Base-by-base conservation (phyloP, 2,888 invertebrate species). In the Linnaemya tessellans region DNA sequence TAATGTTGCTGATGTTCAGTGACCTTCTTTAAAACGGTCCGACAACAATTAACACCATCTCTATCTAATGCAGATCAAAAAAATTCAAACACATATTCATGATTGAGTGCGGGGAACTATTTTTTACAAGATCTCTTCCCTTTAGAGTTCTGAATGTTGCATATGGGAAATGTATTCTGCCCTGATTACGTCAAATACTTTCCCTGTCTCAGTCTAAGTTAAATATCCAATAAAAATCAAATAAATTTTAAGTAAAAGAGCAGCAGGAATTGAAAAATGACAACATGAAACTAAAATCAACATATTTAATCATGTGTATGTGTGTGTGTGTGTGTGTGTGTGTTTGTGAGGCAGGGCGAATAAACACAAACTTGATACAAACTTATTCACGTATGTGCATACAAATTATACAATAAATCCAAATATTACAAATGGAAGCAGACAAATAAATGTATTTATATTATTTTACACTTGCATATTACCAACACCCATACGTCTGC, bases 361-460 rank as follows among this genome's bases (percentile, higher is more conserved):
- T 22, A 78, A 75, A 82, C n/a, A 51, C 56, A 60, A 8, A 20
- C 30, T 46, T 20, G 41, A 38, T 25, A 30, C 54, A 64, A 46
- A 41, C 64, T 30, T 30, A 30, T 30, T 2, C 2, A 30, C 5
- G 30, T 5, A 2, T 30, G 30, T 30, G 30, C 30, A 30, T 30
- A 30, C 30, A 30, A 30, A 30, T 30, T 30, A 56, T 60, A 54
- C 83, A 71, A 58, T 54, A 75, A 86, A 79, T 58, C 49, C 71
- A 43, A 84, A 78, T 15, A 80, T 75, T 60, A 78, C 58, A 54
- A 84, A 85, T 75, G 41, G 83, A 83, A 85, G 81, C 49, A 60
- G 77, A 64, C 84, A 87, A 79, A 86, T 75, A 87, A 79, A 86
- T 75, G 71, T 84, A 71, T 79, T 41, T 49, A 54, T 54, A 18